Conservation (phyloP, 2,797 vertebrate genomes). For the Cichlasoma orientale region DNA sequence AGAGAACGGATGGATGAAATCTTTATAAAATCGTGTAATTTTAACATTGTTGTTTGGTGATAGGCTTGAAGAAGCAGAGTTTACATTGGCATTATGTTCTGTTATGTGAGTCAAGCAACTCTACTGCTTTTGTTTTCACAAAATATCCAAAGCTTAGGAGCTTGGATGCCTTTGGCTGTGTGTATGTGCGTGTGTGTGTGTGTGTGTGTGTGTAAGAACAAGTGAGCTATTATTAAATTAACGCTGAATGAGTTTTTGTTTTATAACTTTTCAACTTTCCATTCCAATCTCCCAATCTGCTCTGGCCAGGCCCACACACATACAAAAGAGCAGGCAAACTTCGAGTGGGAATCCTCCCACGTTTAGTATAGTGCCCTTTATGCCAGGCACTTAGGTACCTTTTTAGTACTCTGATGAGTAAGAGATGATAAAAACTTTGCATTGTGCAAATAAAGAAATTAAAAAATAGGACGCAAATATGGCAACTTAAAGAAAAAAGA, state of each 20-base stretch:
- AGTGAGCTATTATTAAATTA: slow-evolving; percentile 36
- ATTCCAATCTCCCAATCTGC: slow-evolving; percentile 20
- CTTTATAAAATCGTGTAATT: not conserved
- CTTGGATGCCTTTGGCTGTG: no score
- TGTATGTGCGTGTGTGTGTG: not conserved
- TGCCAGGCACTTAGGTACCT: not conserved
- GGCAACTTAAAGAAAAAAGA: not conserved
- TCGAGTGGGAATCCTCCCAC: slow-evolving; percentile 40
- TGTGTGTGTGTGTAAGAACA: not conserved
- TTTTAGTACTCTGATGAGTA: not conserved
- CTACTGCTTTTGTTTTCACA: not conserved
- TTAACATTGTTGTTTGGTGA: not conserved
- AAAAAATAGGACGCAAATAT: not conserved
- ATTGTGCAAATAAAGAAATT: not conserved
- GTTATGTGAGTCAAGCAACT: not conserved
- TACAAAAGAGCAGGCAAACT: slow-evolving; percentile 39
- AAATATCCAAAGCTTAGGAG: not conserved
- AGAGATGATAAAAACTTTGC: not conserved
- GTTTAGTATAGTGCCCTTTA: slow-evolving; percentile 34
- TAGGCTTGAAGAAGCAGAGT: not conserved
- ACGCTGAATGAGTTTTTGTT: slow-evolving; percentile 24
- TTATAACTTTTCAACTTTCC: slow-evolving; percentile 51
- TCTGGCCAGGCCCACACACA: slow-evolving; percentile 32
- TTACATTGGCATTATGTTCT: not conserved
- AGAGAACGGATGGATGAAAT: no score